Evolutionary conservation across 2,113 vertebrate genomes (phyloP).

Genomic region (Antigone vipio): DNA sequence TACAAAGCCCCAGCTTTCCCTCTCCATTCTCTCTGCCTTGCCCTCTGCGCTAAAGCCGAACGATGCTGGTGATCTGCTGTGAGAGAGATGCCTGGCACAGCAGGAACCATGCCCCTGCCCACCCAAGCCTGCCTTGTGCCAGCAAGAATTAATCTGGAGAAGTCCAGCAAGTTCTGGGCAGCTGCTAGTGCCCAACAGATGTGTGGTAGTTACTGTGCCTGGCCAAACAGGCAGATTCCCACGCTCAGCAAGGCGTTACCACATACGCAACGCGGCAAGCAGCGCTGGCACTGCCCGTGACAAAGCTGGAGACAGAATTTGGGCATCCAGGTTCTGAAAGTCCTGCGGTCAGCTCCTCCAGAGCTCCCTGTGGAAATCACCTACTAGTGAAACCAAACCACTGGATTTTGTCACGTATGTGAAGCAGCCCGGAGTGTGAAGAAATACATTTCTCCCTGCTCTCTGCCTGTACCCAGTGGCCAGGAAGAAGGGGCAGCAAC

Average conservation of each 20-base stretch:
- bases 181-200: rapidly evolving
- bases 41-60: neutral
- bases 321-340: neutral
- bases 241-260: neutral
- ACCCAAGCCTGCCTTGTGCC: neutral
- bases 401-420: rapidly evolving
- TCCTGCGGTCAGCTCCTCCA: neutral
- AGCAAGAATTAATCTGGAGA: neutral
- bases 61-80: neutral
- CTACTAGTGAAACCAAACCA: neutral
- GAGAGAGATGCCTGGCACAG: neutral
- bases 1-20: neutral
- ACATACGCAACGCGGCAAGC: rapidly evolving
- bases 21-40: neutral
- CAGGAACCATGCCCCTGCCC: neutral
- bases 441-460: neutral
- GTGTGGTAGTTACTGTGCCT: neutral
- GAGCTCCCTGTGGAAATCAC: neutral
- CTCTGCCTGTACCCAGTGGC: neutral
- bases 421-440: neutral
- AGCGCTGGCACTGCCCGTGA: neutral
- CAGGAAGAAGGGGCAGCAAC: neutral
- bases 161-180: neutral
- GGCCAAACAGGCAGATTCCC: neutral
- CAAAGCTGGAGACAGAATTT: neutral